These are phyloP conservation scores for Tetranychus urticae DNA, from an alignment of 1,140 invertebrate genomes.

Conservation along the genomic window DNA sequence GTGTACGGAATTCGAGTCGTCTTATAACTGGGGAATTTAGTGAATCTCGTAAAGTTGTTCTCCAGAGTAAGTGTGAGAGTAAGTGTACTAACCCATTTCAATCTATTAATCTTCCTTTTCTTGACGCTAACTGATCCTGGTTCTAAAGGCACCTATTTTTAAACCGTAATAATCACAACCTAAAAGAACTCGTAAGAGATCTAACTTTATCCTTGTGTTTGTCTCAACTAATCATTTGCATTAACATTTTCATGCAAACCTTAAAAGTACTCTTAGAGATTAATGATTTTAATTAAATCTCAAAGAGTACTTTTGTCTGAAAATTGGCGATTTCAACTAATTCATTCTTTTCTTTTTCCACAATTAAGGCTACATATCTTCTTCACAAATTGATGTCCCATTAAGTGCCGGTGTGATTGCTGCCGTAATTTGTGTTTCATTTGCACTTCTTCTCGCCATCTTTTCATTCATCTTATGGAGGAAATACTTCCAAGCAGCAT, in stretches of 20 bases:
- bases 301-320: too few relatives aligned
- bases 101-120: not conserved
- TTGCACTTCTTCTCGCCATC: slow-evolving; percentile 40
- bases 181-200: too few relatives aligned
- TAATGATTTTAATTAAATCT: too few relatives aligned
- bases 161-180: too few relatives aligned
- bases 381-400: slow-evolving; percentile 11
- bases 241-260: too few relatives aligned
- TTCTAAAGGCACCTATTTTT: too few relatives aligned
- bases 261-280: too few relatives aligned
- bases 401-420: slow-evolving; percentile 42
- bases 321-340: too few relatives aligned
- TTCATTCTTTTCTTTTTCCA: not conserved
- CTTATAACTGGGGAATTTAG: slow-evolving; percentile 37
- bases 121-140: too few relatives aligned
- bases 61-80: slow-evolving; percentile 34
- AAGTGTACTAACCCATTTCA: slow-evolving; percentile 6
- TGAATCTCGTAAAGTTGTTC: slow-evolving; percentile 32
- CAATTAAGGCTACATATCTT: slow-evolving; percentile 5
- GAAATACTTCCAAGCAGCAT: slow-evolving; percentile 55
- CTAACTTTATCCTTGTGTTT: too few relatives aligned
- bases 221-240: too few relatives aligned
- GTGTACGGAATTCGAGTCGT: slow-evolving; percentile 33
- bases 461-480: slow-evolving; percentile 49
- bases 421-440: slow-evolving; percentile 41